Evolutionary conservation across 2,888 invertebrate species (phyloP).

Genomic region (Pachliopta kotzebuea): DNA sequence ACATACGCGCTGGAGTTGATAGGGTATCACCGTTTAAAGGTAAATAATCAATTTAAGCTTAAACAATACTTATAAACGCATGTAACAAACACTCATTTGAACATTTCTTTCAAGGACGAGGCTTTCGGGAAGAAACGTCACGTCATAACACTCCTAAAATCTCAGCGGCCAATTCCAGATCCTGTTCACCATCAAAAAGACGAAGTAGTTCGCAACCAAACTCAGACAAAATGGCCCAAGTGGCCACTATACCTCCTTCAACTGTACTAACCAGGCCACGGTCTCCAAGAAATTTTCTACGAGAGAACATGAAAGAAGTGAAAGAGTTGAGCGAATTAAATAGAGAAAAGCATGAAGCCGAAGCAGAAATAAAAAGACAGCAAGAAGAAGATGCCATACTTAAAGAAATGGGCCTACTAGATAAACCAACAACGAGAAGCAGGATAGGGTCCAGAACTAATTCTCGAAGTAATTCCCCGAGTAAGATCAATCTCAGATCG

Average conservation of each 20-base stretch:
- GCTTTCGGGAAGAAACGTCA: slow-evolving; percentile 76
- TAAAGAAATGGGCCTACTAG: slow-evolving; percentile 71
- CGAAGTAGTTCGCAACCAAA: slow-evolving; percentile 65
- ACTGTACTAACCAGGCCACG: slow-evolving; percentile 54
- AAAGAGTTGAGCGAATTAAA: slow-evolving; percentile 73
- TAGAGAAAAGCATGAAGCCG: slow-evolving; percentile 71
- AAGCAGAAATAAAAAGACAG: slow-evolving; percentile 62
- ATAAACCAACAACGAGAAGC: slow-evolving; percentile 53
- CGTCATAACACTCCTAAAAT: slow-evolving; percentile 78
- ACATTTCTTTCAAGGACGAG: slow-evolving; percentile 60
- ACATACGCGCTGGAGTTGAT: slow-evolving; percentile 66
- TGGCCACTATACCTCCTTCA: slow-evolving; percentile 56
- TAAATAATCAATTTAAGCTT: slow-evolving; percentile 27
- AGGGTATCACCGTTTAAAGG: slow-evolving; percentile 83
- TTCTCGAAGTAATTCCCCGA: slow-evolving; percentile 67
- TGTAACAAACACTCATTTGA: slow-evolving; percentile 4
- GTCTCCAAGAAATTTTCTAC: slow-evolving; percentile 70
- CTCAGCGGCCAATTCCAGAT: slow-evolving; percentile 66
- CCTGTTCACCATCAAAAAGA: slow-evolving; percentile 65
- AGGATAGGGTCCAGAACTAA: slow-evolving; percentile 50
- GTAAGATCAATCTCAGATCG: slow-evolving; percentile 61
- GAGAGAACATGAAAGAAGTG: slow-evolving; percentile 73
- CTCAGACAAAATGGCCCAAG: slow-evolving; percentile 69
- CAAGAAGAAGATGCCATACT: slow-evolving; percentile 73
- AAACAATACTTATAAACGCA: neutral